These are phyloP conservation scores for Hoplodrina ambigua DNA, from an alignment of 2,888 invertebrate genomes.

Conservation along the genomic window DNA sequence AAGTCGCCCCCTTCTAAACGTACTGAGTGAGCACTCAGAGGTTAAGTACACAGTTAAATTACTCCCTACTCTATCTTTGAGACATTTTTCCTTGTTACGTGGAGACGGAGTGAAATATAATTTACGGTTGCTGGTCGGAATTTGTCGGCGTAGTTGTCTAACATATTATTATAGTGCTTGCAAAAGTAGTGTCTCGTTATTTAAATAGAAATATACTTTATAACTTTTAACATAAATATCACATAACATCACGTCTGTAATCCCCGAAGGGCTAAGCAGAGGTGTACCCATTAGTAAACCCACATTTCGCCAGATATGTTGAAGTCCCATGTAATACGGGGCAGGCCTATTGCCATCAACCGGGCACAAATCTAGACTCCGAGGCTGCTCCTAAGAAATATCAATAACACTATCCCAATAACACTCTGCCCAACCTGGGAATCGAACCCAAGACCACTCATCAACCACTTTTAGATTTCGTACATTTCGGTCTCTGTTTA, in stretches of 20 bases:
- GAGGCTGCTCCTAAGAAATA: too few relatives aligned
- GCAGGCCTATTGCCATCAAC: too few relatives aligned
- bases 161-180: slow-evolving; percentile 29
- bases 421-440: too few relatives aligned
- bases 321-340: too few relatives aligned
- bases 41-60: slow-evolving; percentile 68
- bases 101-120: slow-evolving; percentile 44
- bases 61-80: slow-evolving; percentile 64
- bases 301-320: too few relatives aligned
- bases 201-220: slow-evolving; percentile 10
- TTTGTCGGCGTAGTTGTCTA: slow-evolving; percentile 34
- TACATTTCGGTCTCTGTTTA: neutral
- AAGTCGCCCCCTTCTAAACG: slow-evolving; percentile 32
- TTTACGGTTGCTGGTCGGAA: slow-evolving; percentile 27
- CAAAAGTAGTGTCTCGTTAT: slow-evolving; percentile 12
- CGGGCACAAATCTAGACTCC: too few relatives aligned
- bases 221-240: neutral
- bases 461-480: neutral
- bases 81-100: slow-evolving; percentile 65
- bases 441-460: too few relatives aligned
- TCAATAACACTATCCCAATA: too few relatives aligned
- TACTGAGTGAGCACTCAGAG: slow-evolving; percentile 61
- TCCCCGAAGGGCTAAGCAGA: too few relatives aligned
- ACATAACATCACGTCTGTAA: too few relatives aligned
- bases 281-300: too few relatives aligned